Percentiles rank a stretch among this genome's conserved stretches.
These are phyloP conservation scores for Microplitis deprimator DNA, from an alignment of 2,888 invertebrate species.

Conservation along the genomic window DNA sequence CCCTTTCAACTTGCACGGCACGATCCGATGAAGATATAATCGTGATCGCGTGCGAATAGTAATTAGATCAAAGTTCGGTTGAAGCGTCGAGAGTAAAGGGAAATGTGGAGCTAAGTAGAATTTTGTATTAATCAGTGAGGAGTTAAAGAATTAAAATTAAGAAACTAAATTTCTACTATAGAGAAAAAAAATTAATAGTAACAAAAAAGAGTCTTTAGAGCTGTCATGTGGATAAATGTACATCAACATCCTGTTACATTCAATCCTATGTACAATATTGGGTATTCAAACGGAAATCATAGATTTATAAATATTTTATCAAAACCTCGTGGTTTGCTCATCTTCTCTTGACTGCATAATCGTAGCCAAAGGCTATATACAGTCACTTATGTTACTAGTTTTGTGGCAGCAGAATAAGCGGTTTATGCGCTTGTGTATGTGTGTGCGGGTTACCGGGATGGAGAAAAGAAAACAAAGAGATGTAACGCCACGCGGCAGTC, in stretches of 20 bases:
- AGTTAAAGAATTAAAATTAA: neutral
- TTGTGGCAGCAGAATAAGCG: neutral
- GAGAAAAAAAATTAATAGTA: neutral
- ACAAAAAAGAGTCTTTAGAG: neutral
- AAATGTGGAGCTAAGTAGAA: conserved; percentile 60
- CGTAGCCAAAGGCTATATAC: neutral
- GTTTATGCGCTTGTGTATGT: neutral
- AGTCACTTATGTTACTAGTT: neutral
- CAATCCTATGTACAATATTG: too few relatives aligned
- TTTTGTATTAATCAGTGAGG: conserved; percentile 31
- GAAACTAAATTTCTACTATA: neutral
- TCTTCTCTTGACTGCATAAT: conserved; percentile 11
- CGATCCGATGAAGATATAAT: conserved; percentile 63
- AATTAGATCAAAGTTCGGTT: conserved; percentile 66
- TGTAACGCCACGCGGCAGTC: conserved; percentile 32
- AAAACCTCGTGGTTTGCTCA: neutral
- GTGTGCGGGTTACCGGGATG: neutral
- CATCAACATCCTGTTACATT: neutral
- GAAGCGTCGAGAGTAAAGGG: conserved; percentile 31
- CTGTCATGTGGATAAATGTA: neutral
- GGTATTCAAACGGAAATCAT: conserved; percentile 1
- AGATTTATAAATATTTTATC: neutral
- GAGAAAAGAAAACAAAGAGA: conserved; percentile 14
- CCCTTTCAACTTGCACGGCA: conserved; percentile 24
- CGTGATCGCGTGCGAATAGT: conserved; percentile 63